Evolutionary conservation across 2,888 invertebrate species (phyloP), one percentile per base, ranked within the genome.

Genomic region (Adela reaumurella): DNA sequence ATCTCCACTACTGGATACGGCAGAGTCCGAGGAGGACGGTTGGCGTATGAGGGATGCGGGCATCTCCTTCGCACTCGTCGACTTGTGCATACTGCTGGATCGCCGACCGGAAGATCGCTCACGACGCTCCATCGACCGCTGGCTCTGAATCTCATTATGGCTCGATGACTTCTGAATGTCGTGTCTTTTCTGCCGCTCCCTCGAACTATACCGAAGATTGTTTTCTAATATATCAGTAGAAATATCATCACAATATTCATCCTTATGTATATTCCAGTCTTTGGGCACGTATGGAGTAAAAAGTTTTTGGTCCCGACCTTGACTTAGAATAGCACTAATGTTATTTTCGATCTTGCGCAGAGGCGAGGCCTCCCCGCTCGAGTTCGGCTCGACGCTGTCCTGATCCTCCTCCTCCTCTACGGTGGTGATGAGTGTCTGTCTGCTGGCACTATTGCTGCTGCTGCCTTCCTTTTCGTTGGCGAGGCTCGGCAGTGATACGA

Each of bases 1-100:
- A 59, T 84, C 84, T 18, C 83, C 83, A 3, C 78, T 74, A 54
- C 79, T 79, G 3, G 80, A 80, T 3, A 79, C 77, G 1, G 79
- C 78, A 1, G 80, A 80, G 56, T 80, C 80, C 2, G 79, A 80
- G 1, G 80, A 79, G 16, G 79, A 78, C 6, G 77, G 74, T 57
- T 79, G 79, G 20, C 78, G 74, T 62, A 81, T 73, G 56, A 84
- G 70, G 47, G 81, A 74, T 16, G 83, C 79, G 19, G 83, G 74
- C 77, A 87, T 86, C 62, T 88, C 88, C 64, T 88, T 88, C 51
- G 87, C 86, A 63, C 88, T 88, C 59, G 87, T 86, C 16, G 88
- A 88, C 64, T 88, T 88, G 62, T 88, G 88, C 65, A 88, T 87
- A 56, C 88, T 86, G 58, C 84, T 82, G 19, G 82, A 70, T 58